Base-by-base conservation (phyloP, 2,888 invertebrate species). In the Metalampra italica region DNA sequence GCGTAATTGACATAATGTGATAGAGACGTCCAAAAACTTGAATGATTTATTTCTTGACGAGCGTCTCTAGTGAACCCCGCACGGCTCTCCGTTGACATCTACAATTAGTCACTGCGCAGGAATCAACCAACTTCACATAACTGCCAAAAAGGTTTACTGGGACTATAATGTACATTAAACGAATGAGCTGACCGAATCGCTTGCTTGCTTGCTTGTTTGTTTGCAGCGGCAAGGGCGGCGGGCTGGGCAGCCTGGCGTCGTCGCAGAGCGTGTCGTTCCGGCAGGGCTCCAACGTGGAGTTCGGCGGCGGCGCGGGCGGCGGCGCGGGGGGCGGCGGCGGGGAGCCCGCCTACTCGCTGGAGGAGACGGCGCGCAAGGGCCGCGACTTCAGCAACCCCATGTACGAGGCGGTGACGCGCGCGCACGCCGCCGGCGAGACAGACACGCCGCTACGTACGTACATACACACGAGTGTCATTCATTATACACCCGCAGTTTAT, bases 311-410 rank as follows among this genome's bases (percentile, higher is more conserved):
- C 22, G 22, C 22, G 22, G 22, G 22, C n/a, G 92, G 88, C 63
- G 68, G 76, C 69, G 57, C 73, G 34, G 57, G 36, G 36, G n/a
- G 36, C 36, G 69, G 32, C 68, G 73, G 47, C 75, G 94, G 9
- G 82, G 96, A 95, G 69, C 93, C 93, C 38, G 95, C 95, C 51
- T 96, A 96, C 81, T 94, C 88, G 47, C 72, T 96, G 66, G 94
- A 95, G 66, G 94, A 96, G 55, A 92, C 71, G 32, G 68, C 77
- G 62, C 92, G 93, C 61, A 96, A 96, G 80, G 94, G 93, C 50
- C 91, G 98, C 46, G 98, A 99, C 84, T 99, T 99, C 90, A 95
- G 96, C 71, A 99, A 99, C 89, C 98, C 98, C 43, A 98, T 98
- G 96, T 99, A 98, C 82, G 98, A 99, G 72, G 97, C 96, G 43